Percentiles rank a stretch among this genome's conserved stretches.
Evolutionary conservation across 2,797 vertebrate species (phyloP).

Genomic region (Anabas testudineus): DNA sequence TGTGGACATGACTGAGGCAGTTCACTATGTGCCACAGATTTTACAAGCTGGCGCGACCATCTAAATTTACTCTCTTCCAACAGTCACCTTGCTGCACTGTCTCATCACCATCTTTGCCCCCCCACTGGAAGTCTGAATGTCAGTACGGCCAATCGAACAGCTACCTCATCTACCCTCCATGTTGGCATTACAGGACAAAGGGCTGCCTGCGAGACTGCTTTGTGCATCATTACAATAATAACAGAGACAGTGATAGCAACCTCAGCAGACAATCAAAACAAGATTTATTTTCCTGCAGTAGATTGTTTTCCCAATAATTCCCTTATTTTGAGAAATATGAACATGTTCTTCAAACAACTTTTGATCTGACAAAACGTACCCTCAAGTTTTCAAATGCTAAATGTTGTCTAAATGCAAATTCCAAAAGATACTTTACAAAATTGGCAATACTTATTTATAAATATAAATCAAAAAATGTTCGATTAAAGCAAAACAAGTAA

Average conservation of each 20-base stretch:
- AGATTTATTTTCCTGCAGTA: too few relatives aligned
- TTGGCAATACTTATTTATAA: neutral
- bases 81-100: conserved; percentile 65
- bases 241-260: conserved; percentile 3
- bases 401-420: neutral
- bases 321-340: too few relatives aligned
- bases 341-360: too few relatives aligned
- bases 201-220: conserved; percentile 33
- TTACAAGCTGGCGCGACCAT: conserved; percentile 40
- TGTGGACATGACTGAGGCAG: conserved; percentile 29
- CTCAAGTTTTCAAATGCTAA: neutral
- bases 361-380: too few relatives aligned
- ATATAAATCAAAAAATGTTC: neutral
- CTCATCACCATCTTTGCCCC: conserved; percentile 68
- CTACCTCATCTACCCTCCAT: conserved; percentile 42
- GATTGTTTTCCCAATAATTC: too few relatives aligned
- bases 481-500: neutral
- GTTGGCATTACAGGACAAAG: conserved; percentile 70
- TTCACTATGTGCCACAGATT: conserved; percentile 38
- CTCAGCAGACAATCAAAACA: too few relatives aligned
- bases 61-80: conserved; percentile 68
- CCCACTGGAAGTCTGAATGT: conserved; percentile 68
- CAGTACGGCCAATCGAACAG: conserved; percentile 79
- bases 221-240: conserved; percentile 14
- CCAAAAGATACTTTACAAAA: neutral